Percentiles rank a stretch among this genome's conserved stretches.
phyloP scores from a whole-genome alignment of 1,140 invertebrate genomes.

The Drosophila azteca region DNA sequence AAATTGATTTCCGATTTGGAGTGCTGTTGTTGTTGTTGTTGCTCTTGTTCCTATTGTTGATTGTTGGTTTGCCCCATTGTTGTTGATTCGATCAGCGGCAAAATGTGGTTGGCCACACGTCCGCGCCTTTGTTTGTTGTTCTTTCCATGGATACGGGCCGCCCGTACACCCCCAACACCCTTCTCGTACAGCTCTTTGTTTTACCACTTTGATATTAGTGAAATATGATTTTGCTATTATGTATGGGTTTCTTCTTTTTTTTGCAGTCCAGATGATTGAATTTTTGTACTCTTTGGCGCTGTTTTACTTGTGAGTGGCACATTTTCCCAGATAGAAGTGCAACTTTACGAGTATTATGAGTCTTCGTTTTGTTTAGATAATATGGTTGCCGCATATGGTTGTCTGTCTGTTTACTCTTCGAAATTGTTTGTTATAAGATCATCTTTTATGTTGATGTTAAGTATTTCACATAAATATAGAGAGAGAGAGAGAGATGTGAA shows the following conservation, averaged over 20 bases:
- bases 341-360: constrained; percentile 2
- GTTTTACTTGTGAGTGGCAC: too few relatives aligned
- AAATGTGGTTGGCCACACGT: constrained; percentile 67
- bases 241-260: not conserved
- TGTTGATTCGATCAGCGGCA: constrained; percentile 51
- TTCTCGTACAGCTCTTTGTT: constrained; percentile 5
- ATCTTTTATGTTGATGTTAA: not conserved
- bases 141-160: constrained; percentile 6
- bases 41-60: not conserved
- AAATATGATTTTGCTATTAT: constrained; percentile 67
- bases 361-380: constrained; percentile 39
- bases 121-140: constrained; percentile 56
- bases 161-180: not conserved
- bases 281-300: constrained; percentile 1
- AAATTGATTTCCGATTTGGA: constrained; percentile 80
- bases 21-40: constrained; percentile 30
- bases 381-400: constrained; percentile 46
- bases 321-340: too few relatives aligned
- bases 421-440: not conserved
- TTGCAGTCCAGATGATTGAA: constrained; percentile 8
- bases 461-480: too few relatives aligned
- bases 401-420: constrained; percentile 5
- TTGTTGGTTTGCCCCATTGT: constrained; percentile 36
- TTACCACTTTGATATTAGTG: constrained; percentile 51
- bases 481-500: too few relatives aligned